A percentile compares a stretch with the other conserved stretches of the same genome.
Evolutionary conservation across 2,888 invertebrate genomes (phyloP).

Genomic region (Caenorhabditis sulstoni): DNA sequence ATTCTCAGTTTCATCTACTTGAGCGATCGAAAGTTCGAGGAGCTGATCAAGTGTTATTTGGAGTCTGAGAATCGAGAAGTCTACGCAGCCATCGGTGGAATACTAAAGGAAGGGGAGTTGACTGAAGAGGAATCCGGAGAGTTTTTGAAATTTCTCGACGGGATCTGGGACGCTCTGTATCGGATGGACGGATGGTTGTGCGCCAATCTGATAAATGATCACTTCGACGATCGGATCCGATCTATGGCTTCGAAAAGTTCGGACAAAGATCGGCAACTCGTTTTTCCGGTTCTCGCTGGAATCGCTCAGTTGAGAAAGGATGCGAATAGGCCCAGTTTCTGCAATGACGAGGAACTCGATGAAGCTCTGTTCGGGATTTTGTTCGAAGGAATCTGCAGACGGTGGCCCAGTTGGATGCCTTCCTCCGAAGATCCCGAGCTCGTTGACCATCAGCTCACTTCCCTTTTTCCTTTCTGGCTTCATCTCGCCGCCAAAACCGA

Average conservation of each 20-base stretch:
- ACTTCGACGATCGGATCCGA: constrained; percentile 57
- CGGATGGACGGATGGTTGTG: constrained; percentile 45
- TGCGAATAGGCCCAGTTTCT: constrained; percentile 61
- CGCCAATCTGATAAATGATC: constrained; percentile 65
- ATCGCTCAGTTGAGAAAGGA: constrained; percentile 44
- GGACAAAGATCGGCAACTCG: constrained; percentile 37
- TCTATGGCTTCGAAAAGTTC: constrained; percentile 24
- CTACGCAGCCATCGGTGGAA: constrained; percentile 45
- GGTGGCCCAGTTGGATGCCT: constrained; percentile 37
- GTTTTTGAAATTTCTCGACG: constrained; percentile 25
- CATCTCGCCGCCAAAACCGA: constrained; percentile 72
- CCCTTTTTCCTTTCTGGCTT: constrained; percentile 72
- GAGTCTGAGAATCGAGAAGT: constrained; percentile 46
- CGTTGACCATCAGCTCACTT: constrained; percentile 58
- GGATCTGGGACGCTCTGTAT: constrained; percentile 38
- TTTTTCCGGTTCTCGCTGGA: constrained; percentile 61
- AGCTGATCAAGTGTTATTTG: constrained; percentile 59
- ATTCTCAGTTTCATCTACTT: constrained; percentile 59
- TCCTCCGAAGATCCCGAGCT: constrained; percentile 17
- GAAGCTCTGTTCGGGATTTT: constrained; percentile 70
- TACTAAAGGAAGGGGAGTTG: constrained; percentile 48
- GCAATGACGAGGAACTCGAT: constrained; percentile 74
- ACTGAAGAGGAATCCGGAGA: constrained; percentile 34
- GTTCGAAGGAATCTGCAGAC: constrained; percentile 65
- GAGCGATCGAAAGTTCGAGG: constrained; percentile 58